A percentile compares a stretch with the other conserved stretches of the same genome.
phyloP scores from a whole-genome alignment of 2,888 invertebrate genomes.

The Oxycera nigricornis region DNA sequence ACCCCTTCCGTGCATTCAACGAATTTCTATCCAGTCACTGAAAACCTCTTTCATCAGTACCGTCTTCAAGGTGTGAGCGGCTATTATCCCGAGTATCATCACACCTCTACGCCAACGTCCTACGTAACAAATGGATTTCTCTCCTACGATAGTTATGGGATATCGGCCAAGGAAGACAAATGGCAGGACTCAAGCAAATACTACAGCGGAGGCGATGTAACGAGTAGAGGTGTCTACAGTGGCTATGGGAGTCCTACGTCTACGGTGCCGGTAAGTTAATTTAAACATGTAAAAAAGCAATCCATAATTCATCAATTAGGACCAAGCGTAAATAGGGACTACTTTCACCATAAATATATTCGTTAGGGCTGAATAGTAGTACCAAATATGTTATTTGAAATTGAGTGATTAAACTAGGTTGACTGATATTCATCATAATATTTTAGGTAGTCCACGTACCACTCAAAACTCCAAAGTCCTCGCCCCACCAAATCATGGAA shows the following conservation, averaged over 20 bases:
- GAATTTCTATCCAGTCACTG: slow-evolving; percentile 79
- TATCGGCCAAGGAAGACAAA: slow-evolving; percentile 63
- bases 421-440: not conserved
- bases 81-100: slow-evolving; percentile 82
- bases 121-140: slow-evolving; percentile 85
- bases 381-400: too few relatives aligned
- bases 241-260: slow-evolving; percentile 62
- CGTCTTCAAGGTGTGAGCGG: slow-evolving; percentile 76
- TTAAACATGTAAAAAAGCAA: too few relatives aligned
- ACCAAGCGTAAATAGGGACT: too few relatives aligned
- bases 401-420: not conserved
- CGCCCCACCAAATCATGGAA: slow-evolving; percentile 62
- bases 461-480: slow-evolving; percentile 62
- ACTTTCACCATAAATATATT: too few relatives aligned
- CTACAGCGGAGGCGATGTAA: slow-evolving; percentile 65
- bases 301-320: not conserved
- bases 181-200: slow-evolving; percentile 62
- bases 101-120: slow-evolving; percentile 69
- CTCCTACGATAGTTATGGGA: slow-evolving; percentile 66
- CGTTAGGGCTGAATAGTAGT: too few relatives aligned
- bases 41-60: slow-evolving; percentile 90
- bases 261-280: slow-evolving; percentile 59
- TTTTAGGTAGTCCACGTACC: slow-evolving; percentile 52
- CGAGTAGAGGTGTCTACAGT: slow-evolving; percentile 56
- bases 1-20: slow-evolving; percentile 67